Evolutionary conservation across 2,113 vertebrate species (phyloP), one percentile per base, ranked within the genome.

Genomic region (Lota lota): DNA sequence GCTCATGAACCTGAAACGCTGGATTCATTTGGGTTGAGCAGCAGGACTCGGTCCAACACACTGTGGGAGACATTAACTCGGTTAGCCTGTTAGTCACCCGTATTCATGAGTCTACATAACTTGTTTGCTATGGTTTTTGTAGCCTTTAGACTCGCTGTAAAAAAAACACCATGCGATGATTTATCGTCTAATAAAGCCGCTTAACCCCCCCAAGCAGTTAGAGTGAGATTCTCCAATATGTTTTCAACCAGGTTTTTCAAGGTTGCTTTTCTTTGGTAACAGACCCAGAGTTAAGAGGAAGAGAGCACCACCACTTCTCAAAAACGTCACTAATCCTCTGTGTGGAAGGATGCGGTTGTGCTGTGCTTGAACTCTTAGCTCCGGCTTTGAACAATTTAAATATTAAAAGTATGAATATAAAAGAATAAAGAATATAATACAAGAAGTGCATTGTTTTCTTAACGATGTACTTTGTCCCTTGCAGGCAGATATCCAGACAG

Each of bases 171-270:
- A 33, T 20, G 71, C 68, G 65, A 61, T 61, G 60, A 70, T 73
- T 85, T 72, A 72, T 74, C 57, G 62, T 61, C 10, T 57, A 65
- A 76, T 69, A 79, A 85, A 84, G 67, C 17, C 54, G 1, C 36
- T 36, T 20, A 67, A 66, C 57, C 67, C 67, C 66, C 50, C 61
- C 63, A 36, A 14, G 33, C 61, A 74, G 72, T 50, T 70, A 50
- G 61, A 58, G 64, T 65, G 67, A 72, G 59, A 14, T 19, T 76
- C 56, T 20, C 54, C 14, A 19, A 16, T 50, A 5, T 62, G 50
- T n/a, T 59, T 47, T 47, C 2, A 47, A 47, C 40, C 40, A 47
- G 7, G 1, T 47, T 47, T 47, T 47, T 47, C 40, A 47, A 47
- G 40, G 8, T 47, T 14, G 40, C 10, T 47, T 47, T 47, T 47